Evolutionary conservation across 2,797 vertebrate species (phyloP), one percentile per base, ranked within the genome.

Genomic region (Delichon dasypus): DNA sequence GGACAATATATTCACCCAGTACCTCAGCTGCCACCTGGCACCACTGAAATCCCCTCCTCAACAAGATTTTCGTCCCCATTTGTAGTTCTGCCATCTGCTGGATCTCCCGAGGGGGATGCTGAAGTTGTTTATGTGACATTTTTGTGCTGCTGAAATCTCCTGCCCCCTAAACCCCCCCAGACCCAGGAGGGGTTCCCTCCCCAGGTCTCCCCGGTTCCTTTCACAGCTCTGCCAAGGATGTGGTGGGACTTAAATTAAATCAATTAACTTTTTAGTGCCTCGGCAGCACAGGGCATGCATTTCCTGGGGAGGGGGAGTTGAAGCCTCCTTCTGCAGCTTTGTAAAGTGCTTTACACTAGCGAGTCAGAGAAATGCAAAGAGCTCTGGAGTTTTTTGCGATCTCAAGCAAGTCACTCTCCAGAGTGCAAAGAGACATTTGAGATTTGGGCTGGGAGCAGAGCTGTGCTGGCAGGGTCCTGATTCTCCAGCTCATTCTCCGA

Each of bases 141-240:
- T 67, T 53, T 72, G 54, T 44, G 60, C 57, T 90, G 92, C 61
- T 68, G 54, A 51, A 83, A 88, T 34, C 91, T 83, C 61, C 92
- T 5, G 32, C 44, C 67, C 75, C 84, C 60, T 47, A 61, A 87
- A 92, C 34, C 30, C 67, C 42, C 2, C 6, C 81, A 65, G 48
- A 16, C 5, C 42, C 55, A 64, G 74, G 19, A 79, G 79, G 50
- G 51, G 10, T 64, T 89, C 72, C 34, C 21, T 87, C 60, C 65
- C 38, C 75, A 74, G 53, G 50, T 97, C 81, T 94, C 96, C 94
- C 92, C 80, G 94, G 90, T 85, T 97, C 78, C 79, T 91, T 68
- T 50, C 90, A 75, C 79, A 95, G 78, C 85, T 68, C 79, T 92
- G 94, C 91, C 94, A 95, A 94, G 54, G 89, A 95, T 93, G 90